Base-by-base conservation (phyloP, 2,113 vertebrate genomes). In the Thunnus thynnus region DNA sequence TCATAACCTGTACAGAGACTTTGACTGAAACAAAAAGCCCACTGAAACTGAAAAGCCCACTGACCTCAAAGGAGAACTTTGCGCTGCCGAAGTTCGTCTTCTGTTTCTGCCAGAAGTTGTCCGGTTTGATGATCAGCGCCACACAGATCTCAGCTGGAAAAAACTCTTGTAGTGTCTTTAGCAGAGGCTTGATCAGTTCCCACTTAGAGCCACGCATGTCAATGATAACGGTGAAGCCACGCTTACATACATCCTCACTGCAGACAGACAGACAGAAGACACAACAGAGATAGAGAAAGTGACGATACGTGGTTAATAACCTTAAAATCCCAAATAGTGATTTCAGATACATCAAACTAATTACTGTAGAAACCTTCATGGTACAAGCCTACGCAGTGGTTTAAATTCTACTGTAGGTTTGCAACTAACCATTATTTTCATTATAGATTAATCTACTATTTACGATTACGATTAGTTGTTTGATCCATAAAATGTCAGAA, bases 41-140 rank as follows among this genome's bases (percentile, higher is more conserved):
- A 20, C 20, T 20, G 20, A 20, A 20, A 20, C 20, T 20, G 20
- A n/a, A 46, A 36, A 65, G 58, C 25, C 36, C 36, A 41, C 36
- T 41, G 36, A 99, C 98, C 97, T 99, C 98, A 84, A 99, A 99
- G 90, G 97, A 98, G 92, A 99, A 99, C 91, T 99, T 99, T 65
- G 98, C 98, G 83, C 97, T 99, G 90, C 98, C 98, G 0, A 99
- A 99, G 93, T 99, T 99, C 1, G 98, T 99, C 91, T 99, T 99
- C 95, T 99, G 98, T 62, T 99, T 99, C 95, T 99, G 98, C 98
- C 98, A 99, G 95, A 99, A 99, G 94, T 99, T 99, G 93, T 99
- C 98, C 0, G 98, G 98, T 91, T 99, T 99, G 92, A 99, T 99
- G 94, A 99, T 99, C 86, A 99, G 97, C 22, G 98, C 98, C 82